A percentile compares a stretch with the other conserved stretches of the same genome.
These are phyloP conservation scores for Rhingia rostrata DNA, from an alignment of 2,888 invertebrate genomes.

Conservation along the genomic window DNA sequence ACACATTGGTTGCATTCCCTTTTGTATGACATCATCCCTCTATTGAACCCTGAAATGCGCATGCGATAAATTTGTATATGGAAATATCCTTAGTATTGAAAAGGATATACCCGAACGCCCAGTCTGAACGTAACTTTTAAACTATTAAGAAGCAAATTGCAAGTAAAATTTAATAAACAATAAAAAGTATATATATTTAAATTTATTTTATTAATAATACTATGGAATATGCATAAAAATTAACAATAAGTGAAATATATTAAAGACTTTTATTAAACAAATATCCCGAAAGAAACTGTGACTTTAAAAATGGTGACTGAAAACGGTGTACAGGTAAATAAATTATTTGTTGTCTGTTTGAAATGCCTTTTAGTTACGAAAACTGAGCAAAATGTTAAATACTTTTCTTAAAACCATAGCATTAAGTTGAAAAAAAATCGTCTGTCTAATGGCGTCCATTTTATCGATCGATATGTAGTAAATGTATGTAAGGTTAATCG, in stretches of 20 bases:
- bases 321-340: conserved; percentile 83
- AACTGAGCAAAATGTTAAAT: background rate
- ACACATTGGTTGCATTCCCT: background rate
- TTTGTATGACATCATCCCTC: conserved; percentile 67
- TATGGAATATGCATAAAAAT: background rate
- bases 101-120: conserved; percentile 80
- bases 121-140: conserved; percentile 82
- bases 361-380: background rate
- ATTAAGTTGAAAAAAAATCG: background rate
- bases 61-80: conserved; percentile 78
- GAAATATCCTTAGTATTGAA: conserved; percentile 76
- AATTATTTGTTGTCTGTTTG: background rate
- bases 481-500: background rate
- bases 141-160: conserved; percentile 80
- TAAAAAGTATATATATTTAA: conserved; percentile 15
- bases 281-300: background rate
- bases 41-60: conserved; percentile 76
- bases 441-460: conserved; percentile 9
- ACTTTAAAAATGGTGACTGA: conserved; percentile 82
- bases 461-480: conserved; percentile 18
- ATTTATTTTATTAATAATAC: conserved; percentile 9
- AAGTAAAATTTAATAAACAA: conserved; percentile 11
- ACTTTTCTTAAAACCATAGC: background rate
- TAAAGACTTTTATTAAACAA: background rate
- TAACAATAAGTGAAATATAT: background rate